phyloP scores from a whole-genome alignment of 2,113 vertebrate species.

The Recurvirostra avosetta region DNA sequence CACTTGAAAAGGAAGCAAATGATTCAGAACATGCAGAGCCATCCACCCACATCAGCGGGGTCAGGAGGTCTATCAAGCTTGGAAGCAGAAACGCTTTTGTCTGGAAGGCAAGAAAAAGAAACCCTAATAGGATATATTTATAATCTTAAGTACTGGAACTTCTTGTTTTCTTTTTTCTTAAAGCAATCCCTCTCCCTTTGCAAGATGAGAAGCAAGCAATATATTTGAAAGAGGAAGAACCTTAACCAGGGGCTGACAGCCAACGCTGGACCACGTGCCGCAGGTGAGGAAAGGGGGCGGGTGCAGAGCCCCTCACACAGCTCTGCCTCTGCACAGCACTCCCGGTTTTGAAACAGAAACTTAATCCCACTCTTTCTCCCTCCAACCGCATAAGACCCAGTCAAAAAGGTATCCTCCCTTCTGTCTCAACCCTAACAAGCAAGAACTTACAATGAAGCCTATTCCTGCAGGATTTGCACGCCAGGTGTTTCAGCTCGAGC shows the following conservation, averaged over 20 bases:
- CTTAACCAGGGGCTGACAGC: not conserved
- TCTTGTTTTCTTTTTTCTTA: not conserved
- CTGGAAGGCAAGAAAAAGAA: constrained; percentile 26
- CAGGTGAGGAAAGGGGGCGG: not conserved
- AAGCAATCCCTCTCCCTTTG: not conserved
- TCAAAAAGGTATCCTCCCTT: not conserved
- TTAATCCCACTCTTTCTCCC: not conserved
- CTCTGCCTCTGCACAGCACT: not conserved
- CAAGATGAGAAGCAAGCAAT: not conserved
- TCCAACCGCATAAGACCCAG: not conserved
- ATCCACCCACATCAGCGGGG: not conserved
- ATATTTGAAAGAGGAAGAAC: not conserved
- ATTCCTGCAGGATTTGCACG: not conserved
- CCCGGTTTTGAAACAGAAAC: not conserved
- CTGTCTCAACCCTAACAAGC: not conserved
- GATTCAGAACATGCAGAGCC: constrained; percentile 33
- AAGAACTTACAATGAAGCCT: not conserved
- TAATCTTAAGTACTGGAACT: not conserved
- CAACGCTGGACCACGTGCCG: fast-evolving
- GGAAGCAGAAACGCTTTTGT: constrained; percentile 9
- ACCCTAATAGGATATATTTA: not conserved
- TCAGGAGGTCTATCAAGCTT: not conserved
- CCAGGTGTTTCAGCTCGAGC: not conserved
- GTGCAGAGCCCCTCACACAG: not conserved
- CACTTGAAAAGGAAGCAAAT: not conserved